phyloP scores from a whole-genome alignment of 1,140 invertebrate species.

The Caerostris extrusa region DNA sequence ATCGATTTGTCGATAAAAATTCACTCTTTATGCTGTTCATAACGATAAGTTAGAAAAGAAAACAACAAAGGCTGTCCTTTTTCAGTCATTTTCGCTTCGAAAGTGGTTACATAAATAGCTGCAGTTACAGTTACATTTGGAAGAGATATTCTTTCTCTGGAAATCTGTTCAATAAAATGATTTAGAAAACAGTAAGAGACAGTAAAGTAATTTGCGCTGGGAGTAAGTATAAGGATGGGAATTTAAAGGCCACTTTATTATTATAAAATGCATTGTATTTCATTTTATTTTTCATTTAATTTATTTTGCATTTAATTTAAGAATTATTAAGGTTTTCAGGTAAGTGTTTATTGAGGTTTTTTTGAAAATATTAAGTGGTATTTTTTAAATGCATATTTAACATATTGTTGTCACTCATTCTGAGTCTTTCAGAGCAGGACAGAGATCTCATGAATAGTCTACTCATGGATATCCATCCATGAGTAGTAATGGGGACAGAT shows the following conservation, averaged over 20 bases:
- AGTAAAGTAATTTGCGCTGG: slow-evolving; percentile 23
- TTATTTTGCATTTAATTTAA: no score
- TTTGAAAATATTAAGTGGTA: neutral
- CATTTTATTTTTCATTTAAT: neutral
- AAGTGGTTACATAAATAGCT: slow-evolving; percentile 48
- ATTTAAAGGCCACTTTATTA: neutral
- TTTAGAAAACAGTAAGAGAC: slow-evolving; percentile 17
- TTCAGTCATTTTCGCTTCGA: slow-evolving; percentile 46
- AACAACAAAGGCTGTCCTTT: slow-evolving; percentile 6
- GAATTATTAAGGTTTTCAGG: no score
- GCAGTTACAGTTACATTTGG: slow-evolving; percentile 48
- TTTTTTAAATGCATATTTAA: no score
- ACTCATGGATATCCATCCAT: no score
- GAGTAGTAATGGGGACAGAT: no score
- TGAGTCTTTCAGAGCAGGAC: no score
- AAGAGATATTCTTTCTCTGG: neutral
- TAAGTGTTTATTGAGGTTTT: no score
- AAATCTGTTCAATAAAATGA: slow-evolving; percentile 53
- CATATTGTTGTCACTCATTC: no score
- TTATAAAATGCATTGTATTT: neutral
- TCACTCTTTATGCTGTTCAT: slow-evolving; percentile 1
- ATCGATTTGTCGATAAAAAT: slow-evolving; percentile 54
- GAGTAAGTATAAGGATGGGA: neutral
- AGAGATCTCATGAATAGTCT: no score
- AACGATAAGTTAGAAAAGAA: slow-evolving; percentile 20